Evolutionary conservation across 2,888 invertebrate genomes (phyloP).

Genomic region (Sarcophaga rosellei): DNA sequence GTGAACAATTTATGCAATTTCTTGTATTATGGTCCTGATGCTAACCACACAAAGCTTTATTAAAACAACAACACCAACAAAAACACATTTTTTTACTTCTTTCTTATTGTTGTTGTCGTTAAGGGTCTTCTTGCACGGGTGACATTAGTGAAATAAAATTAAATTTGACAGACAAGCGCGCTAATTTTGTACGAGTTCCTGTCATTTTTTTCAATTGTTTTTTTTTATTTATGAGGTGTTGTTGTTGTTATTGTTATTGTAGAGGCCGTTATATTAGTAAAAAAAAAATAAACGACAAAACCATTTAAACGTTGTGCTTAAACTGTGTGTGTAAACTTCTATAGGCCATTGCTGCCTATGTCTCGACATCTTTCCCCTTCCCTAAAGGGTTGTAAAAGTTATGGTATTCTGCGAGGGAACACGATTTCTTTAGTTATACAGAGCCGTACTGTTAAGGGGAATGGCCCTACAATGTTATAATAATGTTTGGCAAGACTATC

Average conservation of each 20-base stretch:
- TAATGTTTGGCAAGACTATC: too few relatives aligned
- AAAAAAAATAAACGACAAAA: conserved; percentile 1
- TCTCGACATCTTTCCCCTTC: too few relatives aligned
- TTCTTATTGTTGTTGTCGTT: conserved; percentile 35
- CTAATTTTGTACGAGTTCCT: conserved; percentile 76
- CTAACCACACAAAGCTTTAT: conserved; percentile 56
- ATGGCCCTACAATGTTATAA: too few relatives aligned
- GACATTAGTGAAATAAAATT: conserved; percentile 80
- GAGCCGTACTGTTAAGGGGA: too few relatives aligned
- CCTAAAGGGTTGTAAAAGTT: conserved; percentile 52
- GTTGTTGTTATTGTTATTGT: conserved; percentile 70
- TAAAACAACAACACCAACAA: conserved; percentile 32
- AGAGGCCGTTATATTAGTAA: conserved; percentile 49
- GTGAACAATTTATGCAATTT: conserved; percentile 6
- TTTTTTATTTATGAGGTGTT: conserved; percentile 73
- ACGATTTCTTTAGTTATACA: too few relatives aligned
- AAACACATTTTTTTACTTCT: background rate
- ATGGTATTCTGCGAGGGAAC: background rate
- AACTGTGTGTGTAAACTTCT: too few relatives aligned
- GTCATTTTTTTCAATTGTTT: conserved; percentile 62
- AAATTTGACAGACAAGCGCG: conserved; percentile 81
- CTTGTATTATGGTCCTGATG: conserved; percentile 14
- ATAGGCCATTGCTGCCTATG: too few relatives aligned
- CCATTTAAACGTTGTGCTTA: background rate
- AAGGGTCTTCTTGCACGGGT: conserved; percentile 66